These are phyloP conservation scores for Ciconia nigra DNA, from an alignment of 2,797 vertebrate species.

Conservation along the genomic window DNA sequence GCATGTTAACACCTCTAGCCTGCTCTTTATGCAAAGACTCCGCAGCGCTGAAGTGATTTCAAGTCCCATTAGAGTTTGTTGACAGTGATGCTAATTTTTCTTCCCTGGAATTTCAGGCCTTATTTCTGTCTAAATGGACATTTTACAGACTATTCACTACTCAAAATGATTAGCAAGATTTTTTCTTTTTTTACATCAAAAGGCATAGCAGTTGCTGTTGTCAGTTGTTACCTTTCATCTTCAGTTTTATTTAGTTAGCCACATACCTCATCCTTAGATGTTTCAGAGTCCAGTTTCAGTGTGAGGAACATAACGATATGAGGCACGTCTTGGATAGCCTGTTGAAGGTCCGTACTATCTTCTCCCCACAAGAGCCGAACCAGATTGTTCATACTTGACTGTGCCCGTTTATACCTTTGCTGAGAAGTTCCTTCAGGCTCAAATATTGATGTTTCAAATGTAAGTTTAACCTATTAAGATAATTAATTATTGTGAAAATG, in stretches of 20 bases:
- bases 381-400: constrained; percentile 80
- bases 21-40: not conserved
- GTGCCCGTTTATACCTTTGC: constrained; percentile 56
- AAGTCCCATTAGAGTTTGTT: not conserved
- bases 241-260: not conserved
- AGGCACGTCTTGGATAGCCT: constrained; percentile 79
- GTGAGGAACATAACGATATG: constrained; percentile 91
- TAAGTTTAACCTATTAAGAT: constrained; percentile 87
- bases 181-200: not conserved
- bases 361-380: constrained; percentile 88
- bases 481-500: not conserved
- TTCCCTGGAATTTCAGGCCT: not conserved
- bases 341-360: constrained; percentile 77
- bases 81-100: not conserved
- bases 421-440: constrained; percentile 47
- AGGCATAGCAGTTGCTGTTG: not conserved
- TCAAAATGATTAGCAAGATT: not conserved
- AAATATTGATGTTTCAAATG: constrained; percentile 83
- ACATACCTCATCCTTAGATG: constrained; percentile 85
- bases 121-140: not conserved
- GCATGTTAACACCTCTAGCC: not conserved
- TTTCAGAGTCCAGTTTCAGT: constrained; percentile 85
- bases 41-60: not conserved
- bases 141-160: not conserved
- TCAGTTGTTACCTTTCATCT: not conserved